These are phyloP conservation scores for Hydra vulgaris DNA, from an alignment of 30 jellyfish, hydroid and myxozoan species.

Conservation along the genomic window DNA sequence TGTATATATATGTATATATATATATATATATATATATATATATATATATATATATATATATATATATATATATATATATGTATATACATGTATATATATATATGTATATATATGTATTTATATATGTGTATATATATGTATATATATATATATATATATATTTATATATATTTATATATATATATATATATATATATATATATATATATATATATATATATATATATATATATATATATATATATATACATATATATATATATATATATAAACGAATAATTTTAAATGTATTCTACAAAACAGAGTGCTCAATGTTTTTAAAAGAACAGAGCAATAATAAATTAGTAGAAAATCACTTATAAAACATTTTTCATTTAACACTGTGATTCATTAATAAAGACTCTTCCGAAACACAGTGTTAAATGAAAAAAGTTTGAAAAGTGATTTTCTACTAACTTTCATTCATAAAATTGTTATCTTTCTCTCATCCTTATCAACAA, in stretches of 20 bases:
- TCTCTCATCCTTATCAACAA: too few species aligned
- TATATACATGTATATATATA: neutral
- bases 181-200: neutral
- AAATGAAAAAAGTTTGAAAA: too few species aligned
- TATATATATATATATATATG: neutral
- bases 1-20: neutral
- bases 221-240: conserved; percentile 9
- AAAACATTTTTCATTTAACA: too few species aligned
- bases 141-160: neutral
- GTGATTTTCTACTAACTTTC: too few species aligned
- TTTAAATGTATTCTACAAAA: neutral
- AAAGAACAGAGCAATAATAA: too few species aligned
- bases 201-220: conserved; percentile 3
- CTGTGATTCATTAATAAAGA: too few species aligned
- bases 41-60: neutral
- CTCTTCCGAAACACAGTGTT: too few species aligned
- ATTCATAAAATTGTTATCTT: too few species aligned
- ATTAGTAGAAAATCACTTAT: too few species aligned
- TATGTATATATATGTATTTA: neutral
- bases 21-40: neutral
- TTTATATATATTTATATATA: neutral
- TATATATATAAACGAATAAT: neutral
- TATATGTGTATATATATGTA: conserved; percentile 3
- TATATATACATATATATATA: conserved; percentile 7
- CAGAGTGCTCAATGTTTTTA: too few species aligned